A percentile compares a stretch with the other conserved stretches of the same genome.
Conservation (phyloP, 2,888 invertebrate species). For the Machimus atricapillus region DNA sequence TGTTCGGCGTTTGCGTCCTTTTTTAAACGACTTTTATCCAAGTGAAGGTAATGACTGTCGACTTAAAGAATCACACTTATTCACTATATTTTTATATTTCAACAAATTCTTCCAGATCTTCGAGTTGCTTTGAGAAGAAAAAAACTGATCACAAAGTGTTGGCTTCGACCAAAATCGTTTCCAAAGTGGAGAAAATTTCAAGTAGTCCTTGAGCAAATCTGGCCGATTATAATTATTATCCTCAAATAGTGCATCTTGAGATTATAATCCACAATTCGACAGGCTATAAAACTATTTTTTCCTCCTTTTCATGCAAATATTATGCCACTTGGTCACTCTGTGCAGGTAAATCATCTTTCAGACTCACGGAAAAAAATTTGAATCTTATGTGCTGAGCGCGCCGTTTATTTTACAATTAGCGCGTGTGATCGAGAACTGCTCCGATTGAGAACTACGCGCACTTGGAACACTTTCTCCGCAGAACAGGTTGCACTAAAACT, state of each 20-base stretch:
- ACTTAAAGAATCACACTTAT: neutral
- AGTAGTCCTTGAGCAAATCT: neutral
- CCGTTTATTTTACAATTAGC: neutral
- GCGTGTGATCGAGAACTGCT: neutral
- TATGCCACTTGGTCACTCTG: conserved; percentile 4
- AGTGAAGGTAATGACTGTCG: neutral
- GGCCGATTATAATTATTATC: neutral
- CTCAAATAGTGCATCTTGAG: neutral
- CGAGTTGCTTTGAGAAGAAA: neutral
- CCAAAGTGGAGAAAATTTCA: neutral
- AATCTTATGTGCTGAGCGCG: neutral
- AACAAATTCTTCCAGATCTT: neutral
- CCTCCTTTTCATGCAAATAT: conserved; percentile 16
- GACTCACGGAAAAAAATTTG: neutral
- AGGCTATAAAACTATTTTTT: neutral
- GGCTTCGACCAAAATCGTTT: neutral
- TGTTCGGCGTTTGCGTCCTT: conserved; percentile 37
- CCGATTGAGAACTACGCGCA: neutral
- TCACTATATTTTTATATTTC: neutral
- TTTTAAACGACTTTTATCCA: neutral
- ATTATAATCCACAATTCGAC: neutral
- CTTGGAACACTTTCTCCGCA: neutral
- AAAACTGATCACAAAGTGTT: neutral
- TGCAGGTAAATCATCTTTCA: neutral
- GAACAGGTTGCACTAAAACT: neutral